Conservation (phyloP, 2,797 vertebrate species). For the Erithacus rubecula region DNA sequence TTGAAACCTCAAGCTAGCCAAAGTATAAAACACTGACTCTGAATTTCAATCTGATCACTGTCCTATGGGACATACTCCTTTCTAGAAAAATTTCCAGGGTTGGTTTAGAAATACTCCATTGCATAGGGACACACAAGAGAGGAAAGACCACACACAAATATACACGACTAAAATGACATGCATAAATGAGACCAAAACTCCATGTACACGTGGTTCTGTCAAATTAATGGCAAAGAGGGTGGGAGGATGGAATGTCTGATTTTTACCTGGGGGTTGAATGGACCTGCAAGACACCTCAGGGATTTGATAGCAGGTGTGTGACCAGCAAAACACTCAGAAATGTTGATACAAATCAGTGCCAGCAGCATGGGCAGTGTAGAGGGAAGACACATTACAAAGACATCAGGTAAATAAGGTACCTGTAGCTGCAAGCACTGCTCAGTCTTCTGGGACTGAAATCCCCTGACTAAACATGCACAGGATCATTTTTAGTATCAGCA, state of each 20-base stretch:
- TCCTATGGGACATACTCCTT: not conserved
- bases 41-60: not conserved
- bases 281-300: not conserved
- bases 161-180: accelerated
- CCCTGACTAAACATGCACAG: not conserved
- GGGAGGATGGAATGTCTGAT: not conserved
- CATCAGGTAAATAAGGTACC: not conserved
- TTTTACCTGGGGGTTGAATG: not conserved
- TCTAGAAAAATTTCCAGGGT: not conserved
- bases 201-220: accelerated
- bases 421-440: not conserved
- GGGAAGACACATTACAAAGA: not conserved
- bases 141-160: accelerated
- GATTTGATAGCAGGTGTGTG: not conserved
- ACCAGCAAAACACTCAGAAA: not conserved
- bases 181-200: not conserved
- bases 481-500: not conserved
- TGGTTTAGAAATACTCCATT: slow-evolving; percentile 6
- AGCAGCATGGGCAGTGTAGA: not conserved
- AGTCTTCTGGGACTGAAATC: not conserved
- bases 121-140: not conserved
- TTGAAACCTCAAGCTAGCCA: not conserved
- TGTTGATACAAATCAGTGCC: not conserved
- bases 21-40: not conserved
- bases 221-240: not conserved